Evolutionary conservation across 2,888 invertebrate genomes (phyloP).

Genomic region (Protodeltote pygarga): DNA sequence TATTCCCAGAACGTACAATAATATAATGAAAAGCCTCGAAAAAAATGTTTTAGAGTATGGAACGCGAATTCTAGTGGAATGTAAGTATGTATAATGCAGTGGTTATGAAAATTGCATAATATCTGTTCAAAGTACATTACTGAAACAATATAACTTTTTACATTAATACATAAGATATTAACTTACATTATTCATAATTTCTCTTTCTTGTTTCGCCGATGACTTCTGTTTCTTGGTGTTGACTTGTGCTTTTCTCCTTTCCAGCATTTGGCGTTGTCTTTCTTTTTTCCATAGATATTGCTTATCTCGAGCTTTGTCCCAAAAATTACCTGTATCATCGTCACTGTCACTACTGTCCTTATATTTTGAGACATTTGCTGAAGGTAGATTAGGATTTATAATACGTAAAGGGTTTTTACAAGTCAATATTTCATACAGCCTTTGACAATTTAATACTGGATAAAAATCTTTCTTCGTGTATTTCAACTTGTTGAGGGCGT

Average conservation of each 20-base stretch:
- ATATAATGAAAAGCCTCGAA: no score
- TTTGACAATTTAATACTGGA: conserved; percentile 87
- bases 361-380: conserved; percentile 50
- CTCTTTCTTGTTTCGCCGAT: conserved; percentile 71
- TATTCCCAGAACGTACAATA: no score
- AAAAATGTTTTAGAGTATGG: no score
- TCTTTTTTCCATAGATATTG: conserved; percentile 82
- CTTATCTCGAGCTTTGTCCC: conserved; percentile 83
- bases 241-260: conserved; percentile 67
- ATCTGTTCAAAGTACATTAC: not conserved
- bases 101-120: no score
- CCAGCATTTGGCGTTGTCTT: conserved; percentile 72
- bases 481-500: conserved; percentile 90
- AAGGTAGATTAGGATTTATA: conserved; percentile 77
- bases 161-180: not conserved
- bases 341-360: conserved; percentile 74
- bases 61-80: no score
- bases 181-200: conserved; percentile 87
- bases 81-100: no score
- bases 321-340: conserved; percentile 73
- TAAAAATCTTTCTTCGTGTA: conserved; percentile 88
- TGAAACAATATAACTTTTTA: not conserved
- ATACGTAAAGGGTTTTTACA: conserved; percentile 83
- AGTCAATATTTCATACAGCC: conserved; percentile 87
- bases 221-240: conserved; percentile 65